Conservation (phyloP, 2,888 invertebrate genomes). For the Athalia rosae region DNA sequence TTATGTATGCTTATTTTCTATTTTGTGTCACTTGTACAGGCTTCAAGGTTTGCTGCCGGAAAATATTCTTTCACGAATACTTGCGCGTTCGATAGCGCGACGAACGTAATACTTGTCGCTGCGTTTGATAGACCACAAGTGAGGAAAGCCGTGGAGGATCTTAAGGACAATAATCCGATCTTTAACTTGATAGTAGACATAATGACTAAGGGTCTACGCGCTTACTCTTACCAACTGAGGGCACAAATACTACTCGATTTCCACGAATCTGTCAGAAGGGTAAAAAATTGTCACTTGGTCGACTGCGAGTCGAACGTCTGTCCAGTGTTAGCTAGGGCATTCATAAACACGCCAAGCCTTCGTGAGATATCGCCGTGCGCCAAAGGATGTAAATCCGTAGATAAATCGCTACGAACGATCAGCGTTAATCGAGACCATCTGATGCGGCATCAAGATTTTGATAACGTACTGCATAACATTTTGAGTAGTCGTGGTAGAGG, state of each 20-base stretch:
- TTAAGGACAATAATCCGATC: not conserved
- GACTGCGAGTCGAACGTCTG: not conserved
- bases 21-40: slow-evolving; percentile 15
- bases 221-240: not conserved
- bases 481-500: slow-evolving; percentile 2
- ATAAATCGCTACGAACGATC: slow-evolving; percentile 8
- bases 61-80: slow-evolving; percentile 12
- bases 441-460: not conserved
- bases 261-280: not conserved
- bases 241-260: not conserved
- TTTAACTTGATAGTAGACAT: slow-evolving; percentile 9
- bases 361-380: slow-evolving; percentile 21
- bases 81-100: slow-evolving; percentile 4
- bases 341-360: slow-evolving; percentile 13
- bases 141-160: not conserved
- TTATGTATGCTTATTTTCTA: not conserved
- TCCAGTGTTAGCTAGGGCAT: not conserved
- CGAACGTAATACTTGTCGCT: not conserved
- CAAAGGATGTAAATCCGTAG: not conserved
- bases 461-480: not conserved
- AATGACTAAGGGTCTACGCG: not conserved
- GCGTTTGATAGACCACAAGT: slow-evolving; percentile 17
- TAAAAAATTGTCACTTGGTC: not conserved
- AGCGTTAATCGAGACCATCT: not conserved
- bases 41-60: slow-evolving; percentile 1